Percentiles rank a stretch among this genome's conserved stretches.
Conservation (phyloP, 1,140 invertebrate genomes). For the Drosophila teissieri region DNA sequence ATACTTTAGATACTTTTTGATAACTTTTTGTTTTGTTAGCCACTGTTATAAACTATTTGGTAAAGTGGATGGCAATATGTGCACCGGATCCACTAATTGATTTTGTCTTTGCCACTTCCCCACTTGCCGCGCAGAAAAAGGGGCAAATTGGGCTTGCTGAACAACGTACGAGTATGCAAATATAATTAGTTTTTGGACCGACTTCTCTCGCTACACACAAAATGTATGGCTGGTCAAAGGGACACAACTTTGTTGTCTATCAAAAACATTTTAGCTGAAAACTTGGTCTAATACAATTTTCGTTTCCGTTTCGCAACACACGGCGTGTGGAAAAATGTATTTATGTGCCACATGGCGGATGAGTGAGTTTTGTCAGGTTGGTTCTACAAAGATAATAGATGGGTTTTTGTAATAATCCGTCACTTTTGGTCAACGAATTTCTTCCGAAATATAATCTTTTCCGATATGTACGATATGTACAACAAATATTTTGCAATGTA, state of each 20-base stretch:
- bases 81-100: conserved; percentile 43
- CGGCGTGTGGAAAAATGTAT: neutral
- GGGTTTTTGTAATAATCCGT: conserved; percentile 1
- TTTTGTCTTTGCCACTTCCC: conserved; percentile 20
- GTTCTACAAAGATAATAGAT: conserved; percentile 1
- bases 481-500: no score
- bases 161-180: neutral
- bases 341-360: conserved; percentile 28
- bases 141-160: neutral
- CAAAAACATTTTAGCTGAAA: conserved; percentile 23
- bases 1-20: no score
- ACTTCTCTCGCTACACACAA: neutral
- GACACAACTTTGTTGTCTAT: conserved; percentile 41
- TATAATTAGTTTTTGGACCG: conserved; percentile 35
- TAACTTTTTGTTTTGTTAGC: neutral
- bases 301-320: conserved; percentile 9
- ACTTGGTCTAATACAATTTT: conserved; percentile 17
- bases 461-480: no score
- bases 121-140: conserved; percentile 17
- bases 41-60: conserved; percentile 11
- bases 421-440: neutral
- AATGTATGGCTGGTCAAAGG: neutral
- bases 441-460: no score
- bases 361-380: conserved; percentile 15
- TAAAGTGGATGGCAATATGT: conserved; percentile 17